phyloP scores from a whole-genome alignment of 2,797 vertebrate genomes.

The Microcaecilia unicolor region DNA sequence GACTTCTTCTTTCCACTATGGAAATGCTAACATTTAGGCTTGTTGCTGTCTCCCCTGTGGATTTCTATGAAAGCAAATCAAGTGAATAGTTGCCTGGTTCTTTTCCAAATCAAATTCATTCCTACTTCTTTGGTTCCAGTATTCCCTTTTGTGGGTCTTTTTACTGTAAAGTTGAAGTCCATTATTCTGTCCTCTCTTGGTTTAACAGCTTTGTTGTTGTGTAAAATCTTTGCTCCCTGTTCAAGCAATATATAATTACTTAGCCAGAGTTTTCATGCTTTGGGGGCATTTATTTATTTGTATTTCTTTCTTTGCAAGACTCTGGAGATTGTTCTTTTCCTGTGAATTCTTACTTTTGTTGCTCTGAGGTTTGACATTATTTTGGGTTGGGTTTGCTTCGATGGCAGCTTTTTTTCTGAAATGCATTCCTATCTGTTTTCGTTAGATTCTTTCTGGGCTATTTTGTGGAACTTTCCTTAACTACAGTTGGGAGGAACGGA shows the following conservation, averaged over 20 bases:
- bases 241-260: slow-evolving; percentile 22
- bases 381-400: slow-evolving; percentile 34
- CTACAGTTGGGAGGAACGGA: too few species aligned
- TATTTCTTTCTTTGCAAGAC: slow-evolving; percentile 15
- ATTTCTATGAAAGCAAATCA: too few species aligned
- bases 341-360: slow-evolving; percentile 46
- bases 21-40: too few species aligned
- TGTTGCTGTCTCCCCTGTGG: too few species aligned
- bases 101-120: too few species aligned
- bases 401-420: slow-evolving; percentile 50
- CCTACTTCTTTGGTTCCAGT: too few species aligned
- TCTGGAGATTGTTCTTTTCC: slow-evolving; percentile 32
- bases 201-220: neutral
- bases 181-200: neutral
- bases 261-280: slow-evolving; percentile 22
- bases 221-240: slow-evolving; percentile 22
- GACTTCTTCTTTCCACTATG: too few species aligned
- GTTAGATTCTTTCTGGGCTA: slow-evolving; percentile 30
- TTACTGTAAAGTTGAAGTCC: slow-evolving; percentile 1
- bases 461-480: slow-evolving; percentile 41
- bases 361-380: slow-evolving; percentile 45
- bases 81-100: too few species aligned
- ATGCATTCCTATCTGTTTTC: slow-evolving; percentile 12
- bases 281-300: slow-evolving; percentile 36
- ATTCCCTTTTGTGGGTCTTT: too few species aligned